These are phyloP conservation scores for Lepisosteus osseus DNA, from an alignment of 2,113 vertebrate species.

Conservation along the genomic window DNA sequence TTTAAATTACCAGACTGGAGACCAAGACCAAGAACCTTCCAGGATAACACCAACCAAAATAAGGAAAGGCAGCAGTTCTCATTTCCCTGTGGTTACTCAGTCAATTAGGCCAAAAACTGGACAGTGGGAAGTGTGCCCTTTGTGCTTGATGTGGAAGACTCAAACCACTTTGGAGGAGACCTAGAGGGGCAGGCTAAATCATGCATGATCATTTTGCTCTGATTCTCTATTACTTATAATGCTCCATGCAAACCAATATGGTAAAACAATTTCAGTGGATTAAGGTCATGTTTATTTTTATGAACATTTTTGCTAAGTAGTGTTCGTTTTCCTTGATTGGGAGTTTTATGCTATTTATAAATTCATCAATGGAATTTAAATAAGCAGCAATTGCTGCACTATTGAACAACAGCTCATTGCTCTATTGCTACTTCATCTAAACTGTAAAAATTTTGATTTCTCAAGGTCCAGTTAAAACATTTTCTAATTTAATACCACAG, in stretches of 20 bases:
- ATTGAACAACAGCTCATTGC: slow-evolving; percentile 13
- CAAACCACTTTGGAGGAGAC: slow-evolving; percentile 37
- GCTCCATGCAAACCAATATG: not conserved
- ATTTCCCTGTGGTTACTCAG: slow-evolving; percentile 57
- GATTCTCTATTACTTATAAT: not conserved
- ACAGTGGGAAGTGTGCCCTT: slow-evolving; percentile 44
- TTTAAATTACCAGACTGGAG: slow-evolving; percentile 26
- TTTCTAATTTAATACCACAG: not conserved
- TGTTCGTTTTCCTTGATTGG: slow-evolving; percentile 12
- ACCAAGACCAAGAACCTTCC: slow-evolving; percentile 24
- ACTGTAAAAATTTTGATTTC: slow-evolving; percentile 1
- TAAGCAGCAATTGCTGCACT: slow-evolving; percentile 14
- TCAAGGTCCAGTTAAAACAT: slow-evolving; percentile 30
- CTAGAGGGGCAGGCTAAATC: slow-evolving; percentile 34
- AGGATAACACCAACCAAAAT: slow-evolving; percentile 36
- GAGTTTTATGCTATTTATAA: slow-evolving; percentile 11
- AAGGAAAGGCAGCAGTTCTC: slow-evolving; percentile 35
- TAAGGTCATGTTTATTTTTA: slow-evolving; percentile 31
- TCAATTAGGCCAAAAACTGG: slow-evolving; percentile 57
- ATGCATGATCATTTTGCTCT: slow-evolving; percentile 39
- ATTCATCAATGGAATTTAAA: slow-evolving; percentile 14
- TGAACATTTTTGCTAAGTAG: slow-evolving; percentile 18
- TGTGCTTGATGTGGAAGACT: slow-evolving; percentile 37
- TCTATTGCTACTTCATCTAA: slow-evolving; percentile 14
- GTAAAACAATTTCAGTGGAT: slow-evolving; percentile 13